A percentile compares a stretch with the other conserved stretches of the same genome.
Evolutionary conservation across 2,797 vertebrate genomes (phyloP).

Genomic region (Gallinago stenura): DNA sequence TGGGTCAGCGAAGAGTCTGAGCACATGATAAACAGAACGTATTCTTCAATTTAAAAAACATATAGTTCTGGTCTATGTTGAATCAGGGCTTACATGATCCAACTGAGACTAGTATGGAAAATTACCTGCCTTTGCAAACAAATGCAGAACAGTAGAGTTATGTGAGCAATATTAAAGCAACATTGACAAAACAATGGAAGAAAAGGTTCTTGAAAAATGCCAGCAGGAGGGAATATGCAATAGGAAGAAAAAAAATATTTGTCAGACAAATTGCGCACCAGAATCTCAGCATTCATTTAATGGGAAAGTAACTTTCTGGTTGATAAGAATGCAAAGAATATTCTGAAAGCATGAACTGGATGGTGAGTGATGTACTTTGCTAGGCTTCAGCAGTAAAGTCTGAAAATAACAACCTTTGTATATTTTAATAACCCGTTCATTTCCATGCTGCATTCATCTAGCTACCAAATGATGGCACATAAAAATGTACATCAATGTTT

Average conservation of each 20-base stretch:
- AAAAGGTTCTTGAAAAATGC: neutral
- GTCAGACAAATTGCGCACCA: neutral
- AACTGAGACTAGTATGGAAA: neutral
- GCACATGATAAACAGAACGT: neutral
- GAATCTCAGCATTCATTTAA: neutral
- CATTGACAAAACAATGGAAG: neutral
- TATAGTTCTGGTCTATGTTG: neutral
- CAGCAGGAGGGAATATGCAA: neutral
- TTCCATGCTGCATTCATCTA: neutral
- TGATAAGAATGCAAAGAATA: constrained; percentile 3
- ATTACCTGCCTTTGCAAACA: neutral
- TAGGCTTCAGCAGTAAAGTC: neutral
- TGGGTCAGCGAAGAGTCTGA: neutral
- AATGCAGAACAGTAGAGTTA: neutral
- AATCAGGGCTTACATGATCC: neutral
- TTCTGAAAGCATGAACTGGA: neutral
- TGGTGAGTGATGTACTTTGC: neutral
- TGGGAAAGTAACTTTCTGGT: neutral
- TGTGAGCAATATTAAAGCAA: neutral
- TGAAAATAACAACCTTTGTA: neutral
- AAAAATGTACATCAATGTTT: neutral
- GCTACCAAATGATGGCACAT: neutral
- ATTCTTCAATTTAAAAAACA: neutral
- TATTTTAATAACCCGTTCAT: neutral
- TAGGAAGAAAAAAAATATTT: neutral